phyloP scores from a whole-genome alignment of 2,113 vertebrate species.

The human region GRCh38 chr4:4383001-4383500 shows the following conservation, averaged over 20 bases:
- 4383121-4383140: too few relatives aligned
- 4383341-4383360: background rate
- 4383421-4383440: background rate
- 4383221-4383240: background rate
- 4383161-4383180: background rate
- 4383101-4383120: background rate
- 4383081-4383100: accelerated
- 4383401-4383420: background rate
- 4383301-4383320: background rate
- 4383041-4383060: background rate
- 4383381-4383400: background rate
- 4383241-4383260: background rate
- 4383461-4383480: background rate
- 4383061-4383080: background rate
- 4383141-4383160: background rate
- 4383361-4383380: background rate
- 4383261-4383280: background rate
- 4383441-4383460: accelerated
- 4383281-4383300: background rate
- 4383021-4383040: background rate
- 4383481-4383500: background rate
- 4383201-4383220: background rate
- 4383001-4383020: background rate
- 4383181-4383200: too few relatives aligned
- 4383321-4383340: background rate